Conservation (phyloP, 2,113 vertebrate species). For the Ceyx melanurus region DNA sequence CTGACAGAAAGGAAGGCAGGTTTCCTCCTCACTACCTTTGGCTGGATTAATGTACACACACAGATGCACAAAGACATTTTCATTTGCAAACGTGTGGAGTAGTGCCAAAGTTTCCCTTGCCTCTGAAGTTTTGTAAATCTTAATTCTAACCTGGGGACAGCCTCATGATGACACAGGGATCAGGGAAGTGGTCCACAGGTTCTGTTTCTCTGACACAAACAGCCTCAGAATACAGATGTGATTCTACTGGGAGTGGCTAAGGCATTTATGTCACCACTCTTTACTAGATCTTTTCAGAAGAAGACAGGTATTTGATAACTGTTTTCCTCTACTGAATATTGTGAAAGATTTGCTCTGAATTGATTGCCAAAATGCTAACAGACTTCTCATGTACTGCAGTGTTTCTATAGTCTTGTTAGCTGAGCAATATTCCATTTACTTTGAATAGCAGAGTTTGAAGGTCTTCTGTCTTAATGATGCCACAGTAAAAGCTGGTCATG, state of each 20-base stretch:
- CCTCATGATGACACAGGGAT: background rate
- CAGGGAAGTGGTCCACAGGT: background rate
- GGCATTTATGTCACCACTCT: background rate
- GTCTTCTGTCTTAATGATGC: background rate
- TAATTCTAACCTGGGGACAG: rapidly evolving
- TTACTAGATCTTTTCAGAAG: background rate
- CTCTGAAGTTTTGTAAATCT: background rate
- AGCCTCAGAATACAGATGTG: rapidly evolving
- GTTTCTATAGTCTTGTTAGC: background rate
- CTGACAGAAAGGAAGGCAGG: background rate
- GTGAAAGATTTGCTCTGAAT: background rate
- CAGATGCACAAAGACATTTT: background rate
- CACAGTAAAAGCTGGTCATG: background rate
- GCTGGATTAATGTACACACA: background rate
- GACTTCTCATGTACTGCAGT: background rate
- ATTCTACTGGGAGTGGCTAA: background rate
- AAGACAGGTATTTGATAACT: background rate
- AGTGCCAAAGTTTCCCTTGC: background rate
- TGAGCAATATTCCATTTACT: background rate
- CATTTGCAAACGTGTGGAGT: background rate
- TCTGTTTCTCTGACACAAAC: background rate
- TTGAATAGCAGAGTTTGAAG: background rate
- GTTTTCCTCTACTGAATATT: background rate
- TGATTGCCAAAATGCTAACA: background rate
- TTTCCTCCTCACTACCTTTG: background rate